phyloP scores from a whole-genome alignment of 1,140 invertebrate species.

The Philopotamus ludificatus region DNA sequence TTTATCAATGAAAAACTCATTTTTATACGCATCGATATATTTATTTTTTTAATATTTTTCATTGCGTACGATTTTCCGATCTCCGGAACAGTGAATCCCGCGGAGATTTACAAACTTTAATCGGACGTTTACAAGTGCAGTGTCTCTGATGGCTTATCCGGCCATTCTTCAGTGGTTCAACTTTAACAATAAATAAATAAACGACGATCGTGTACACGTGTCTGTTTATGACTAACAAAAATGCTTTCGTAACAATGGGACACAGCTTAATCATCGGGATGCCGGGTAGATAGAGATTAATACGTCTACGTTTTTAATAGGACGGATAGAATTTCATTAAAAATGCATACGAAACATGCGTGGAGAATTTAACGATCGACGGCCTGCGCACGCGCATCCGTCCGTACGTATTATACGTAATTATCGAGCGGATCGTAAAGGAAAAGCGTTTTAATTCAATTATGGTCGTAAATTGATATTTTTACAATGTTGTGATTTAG shows the following conservation, averaged over 20 bases:
- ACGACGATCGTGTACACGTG: neutral
- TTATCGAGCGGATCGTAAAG: neutral
- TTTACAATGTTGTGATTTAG: no score
- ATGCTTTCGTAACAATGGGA: neutral
- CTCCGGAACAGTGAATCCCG: neutral
- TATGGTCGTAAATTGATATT: neutral
- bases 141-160: neutral
- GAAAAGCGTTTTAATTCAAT: neutral
- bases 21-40: neutral
- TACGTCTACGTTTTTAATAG: neutral
- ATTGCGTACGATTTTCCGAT: neutral
- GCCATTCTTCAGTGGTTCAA: neutral
- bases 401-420: neutral
- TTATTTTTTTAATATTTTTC: neutral
- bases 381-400: neutral
- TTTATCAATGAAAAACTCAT: neutral
- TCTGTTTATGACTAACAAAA: neutral
- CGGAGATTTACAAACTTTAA: slow-evolving; percentile 20
- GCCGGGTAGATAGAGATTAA: neutral
- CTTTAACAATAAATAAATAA: neutral
- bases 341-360: neutral
- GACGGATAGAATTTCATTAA: neutral
- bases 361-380: neutral
- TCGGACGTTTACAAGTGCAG: slow-evolving; percentile 25
- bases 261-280: neutral